Evolutionary conservation across 2,797 vertebrate genomes (phyloP), one percentile per base, ranked within the genome.

Genomic region (Notamacropus eugenii): DNA sequence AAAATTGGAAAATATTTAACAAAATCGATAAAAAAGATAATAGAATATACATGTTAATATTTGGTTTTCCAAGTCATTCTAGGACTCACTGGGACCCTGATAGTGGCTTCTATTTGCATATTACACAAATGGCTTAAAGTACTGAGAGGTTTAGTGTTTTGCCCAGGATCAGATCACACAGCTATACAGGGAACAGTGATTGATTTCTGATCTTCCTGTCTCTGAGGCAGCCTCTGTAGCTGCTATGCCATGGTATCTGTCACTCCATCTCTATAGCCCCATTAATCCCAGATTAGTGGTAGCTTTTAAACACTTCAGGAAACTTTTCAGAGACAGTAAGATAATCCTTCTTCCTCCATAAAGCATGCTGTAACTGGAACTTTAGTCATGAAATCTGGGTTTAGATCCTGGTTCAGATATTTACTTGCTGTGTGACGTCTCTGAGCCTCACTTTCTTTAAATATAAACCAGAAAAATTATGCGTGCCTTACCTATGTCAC

Each of bases 251-350:
- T 55, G 46, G 40, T 24, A 29, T 4, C 90, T 4, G 57, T 55
- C 34, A 46, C 55, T 96, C 22, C 55, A 55, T 55, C 91, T 56
- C 59, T 10, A 56, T 22, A 59, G 54, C 22, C 1, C 4, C n/a
- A 67, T 59, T 96, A 50, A 96, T 94, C 92, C 50, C 52, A 87
- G 13, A 91, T 59, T 91, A 94, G 27, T 50, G n/a, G 52, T 10
- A 93, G n/a, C 13, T 28, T 92, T 92, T 93, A 50, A 55, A 46
- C 40, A 92, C 5, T 12, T 90, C 50, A 22, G 87, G 29, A 55
- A 93, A 54, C 58, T 91, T 91, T 52, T 29, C 31, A 62, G 59
- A 62, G 29, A 13, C 4, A 12, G 12, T 16, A n/a, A 67, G n/a
- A 16, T 67, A 67, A 67, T 67, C 34, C 59, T 67, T 67, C 59